Evolutionary conservation across 30 jellyfish, hydroid and myxozoan species (phyloP).

Genomic region (Cassiopea xamachana): DNA sequence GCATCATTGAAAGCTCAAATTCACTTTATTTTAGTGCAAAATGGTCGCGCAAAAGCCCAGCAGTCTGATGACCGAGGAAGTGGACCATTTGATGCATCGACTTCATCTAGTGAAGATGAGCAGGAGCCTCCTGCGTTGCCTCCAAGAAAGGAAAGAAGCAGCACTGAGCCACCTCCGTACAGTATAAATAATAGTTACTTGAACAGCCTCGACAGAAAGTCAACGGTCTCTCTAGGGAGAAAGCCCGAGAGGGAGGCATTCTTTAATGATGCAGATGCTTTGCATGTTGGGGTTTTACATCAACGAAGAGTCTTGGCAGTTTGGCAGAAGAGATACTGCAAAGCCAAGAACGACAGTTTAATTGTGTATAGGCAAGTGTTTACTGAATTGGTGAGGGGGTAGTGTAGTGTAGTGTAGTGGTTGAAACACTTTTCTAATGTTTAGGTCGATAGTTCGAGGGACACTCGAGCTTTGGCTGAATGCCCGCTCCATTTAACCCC

Average conservation of each 20-base stretch:
- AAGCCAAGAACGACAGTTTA: slow-evolving; percentile 78
- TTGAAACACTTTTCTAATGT: too few species aligned
- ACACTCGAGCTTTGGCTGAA: too few species aligned
- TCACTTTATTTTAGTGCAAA: slow-evolving; percentile 4
- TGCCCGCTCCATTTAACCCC: too few species aligned
- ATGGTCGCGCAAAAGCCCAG: slow-evolving; percentile 22
- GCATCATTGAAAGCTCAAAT: neutral
- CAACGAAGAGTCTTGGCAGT: slow-evolving; percentile 92
- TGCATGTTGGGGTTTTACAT: slow-evolving; percentile 89
- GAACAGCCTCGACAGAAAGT: slow-evolving; percentile 57
- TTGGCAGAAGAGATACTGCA: slow-evolving; percentile 97
- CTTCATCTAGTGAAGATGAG: slow-evolving; percentile 37
- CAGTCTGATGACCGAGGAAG: slow-evolving; percentile 73
- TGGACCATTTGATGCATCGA: slow-evolving; percentile 85
- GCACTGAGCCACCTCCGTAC: slow-evolving; percentile 65
- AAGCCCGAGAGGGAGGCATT: slow-evolving; percentile 65
- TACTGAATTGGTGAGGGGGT: neutral
- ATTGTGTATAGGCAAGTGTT: slow-evolving; percentile 77
- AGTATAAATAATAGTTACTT: slow-evolving; percentile 15
- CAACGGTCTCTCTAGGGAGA: slow-evolving; percentile 58
- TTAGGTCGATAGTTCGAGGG: too few species aligned
- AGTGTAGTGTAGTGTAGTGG: too few species aligned
- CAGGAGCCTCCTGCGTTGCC: slow-evolving; percentile 48
- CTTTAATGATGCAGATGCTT: slow-evolving; percentile 87
- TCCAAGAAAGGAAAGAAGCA: slow-evolving; percentile 58